A percentile compares a stretch with the other conserved stretches of the same genome.
These are phyloP conservation scores for Cosmia trapezina DNA, from an alignment of 2,888 invertebrate genomes.

Conservation along the genomic window DNA sequence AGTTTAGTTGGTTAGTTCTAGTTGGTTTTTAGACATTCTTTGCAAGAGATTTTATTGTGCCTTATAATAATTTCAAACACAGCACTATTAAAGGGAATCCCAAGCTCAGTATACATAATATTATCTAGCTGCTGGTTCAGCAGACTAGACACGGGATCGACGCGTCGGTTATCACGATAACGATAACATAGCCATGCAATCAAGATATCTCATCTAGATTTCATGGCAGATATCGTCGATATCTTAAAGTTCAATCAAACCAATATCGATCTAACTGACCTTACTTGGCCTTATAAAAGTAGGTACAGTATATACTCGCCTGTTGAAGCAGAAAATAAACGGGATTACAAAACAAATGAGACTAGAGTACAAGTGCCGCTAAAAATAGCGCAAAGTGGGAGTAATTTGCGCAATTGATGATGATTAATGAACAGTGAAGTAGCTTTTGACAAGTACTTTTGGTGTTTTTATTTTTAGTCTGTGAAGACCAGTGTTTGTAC, in stretches of 20 bases:
- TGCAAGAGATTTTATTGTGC: not conserved
- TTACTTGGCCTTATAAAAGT: conserved; percentile 7
- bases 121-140: not conserved
- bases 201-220: conserved; percentile 21
- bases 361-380: conserved; percentile 29
- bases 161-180: not conserved
- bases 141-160: not conserved
- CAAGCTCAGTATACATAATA: not conserved
- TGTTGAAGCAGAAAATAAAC: conserved; percentile 21
- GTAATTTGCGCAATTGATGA: conserved; percentile 30
- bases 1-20: not conserved
- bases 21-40: not conserved
- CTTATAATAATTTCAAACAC: not conserved
- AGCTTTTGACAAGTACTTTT: conserved; percentile 21
- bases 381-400: conserved; percentile 41
- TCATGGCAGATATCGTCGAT: not conserved
- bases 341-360: conserved; percentile 28
- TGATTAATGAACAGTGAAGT: conserved; percentile 52
- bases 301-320: not conserved
- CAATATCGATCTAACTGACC: conserved; percentile 17
- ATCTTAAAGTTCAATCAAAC: not conserved
- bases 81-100: not conserved
- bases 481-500: not conserved
- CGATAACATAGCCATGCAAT: conserved; percentile 14
- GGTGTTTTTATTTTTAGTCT: conserved; percentile 20